A percentile compares a stretch with the other conserved stretches of the same genome.
phyloP scores from a whole-genome alignment of 2,113 vertebrate genomes.

The Hemibates koningsi region DNA sequence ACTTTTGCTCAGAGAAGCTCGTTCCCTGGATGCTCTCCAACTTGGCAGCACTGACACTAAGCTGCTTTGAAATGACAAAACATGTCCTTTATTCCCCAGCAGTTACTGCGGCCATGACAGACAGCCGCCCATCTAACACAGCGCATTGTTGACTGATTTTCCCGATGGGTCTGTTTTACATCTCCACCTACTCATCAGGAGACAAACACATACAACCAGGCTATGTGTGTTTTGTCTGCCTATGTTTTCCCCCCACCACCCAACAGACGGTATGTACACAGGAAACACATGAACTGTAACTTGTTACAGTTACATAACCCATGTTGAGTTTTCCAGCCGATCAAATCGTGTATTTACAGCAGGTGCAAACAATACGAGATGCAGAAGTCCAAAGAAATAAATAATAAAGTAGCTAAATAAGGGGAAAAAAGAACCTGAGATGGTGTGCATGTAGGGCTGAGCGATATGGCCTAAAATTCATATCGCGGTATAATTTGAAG shows the following conservation, averaged over 20 bases:
- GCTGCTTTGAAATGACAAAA: slow-evolving; percentile 55
- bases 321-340: not conserved
- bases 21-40: slow-evolving; percentile 26
- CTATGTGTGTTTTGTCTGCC: not conserved
- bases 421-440: not conserved
- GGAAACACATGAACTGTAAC: not conserved
- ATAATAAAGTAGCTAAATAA: not conserved
- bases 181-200: not conserved
- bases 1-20: slow-evolving; percentile 14
- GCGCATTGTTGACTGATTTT: not conserved
- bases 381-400: not conserved
- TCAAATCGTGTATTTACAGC: not conserved
- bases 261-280: not conserved
- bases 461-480: too few species aligned
- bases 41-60: slow-evolving; percentile 39
- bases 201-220: not conserved
- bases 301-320: not conserved
- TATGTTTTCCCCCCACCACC: not conserved
- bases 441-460: not conserved
- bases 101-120: not conserved
- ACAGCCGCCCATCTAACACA: slow-evolving; percentile 11
- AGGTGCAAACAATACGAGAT: not conserved
- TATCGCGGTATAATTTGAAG: too few species aligned
- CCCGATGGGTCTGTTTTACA: not conserved
- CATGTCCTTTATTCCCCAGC: slow-evolving; percentile 41